phyloP scores from a whole-genome alignment of 2,888 invertebrate genomes.

The Drosophila emarginata region DNA sequence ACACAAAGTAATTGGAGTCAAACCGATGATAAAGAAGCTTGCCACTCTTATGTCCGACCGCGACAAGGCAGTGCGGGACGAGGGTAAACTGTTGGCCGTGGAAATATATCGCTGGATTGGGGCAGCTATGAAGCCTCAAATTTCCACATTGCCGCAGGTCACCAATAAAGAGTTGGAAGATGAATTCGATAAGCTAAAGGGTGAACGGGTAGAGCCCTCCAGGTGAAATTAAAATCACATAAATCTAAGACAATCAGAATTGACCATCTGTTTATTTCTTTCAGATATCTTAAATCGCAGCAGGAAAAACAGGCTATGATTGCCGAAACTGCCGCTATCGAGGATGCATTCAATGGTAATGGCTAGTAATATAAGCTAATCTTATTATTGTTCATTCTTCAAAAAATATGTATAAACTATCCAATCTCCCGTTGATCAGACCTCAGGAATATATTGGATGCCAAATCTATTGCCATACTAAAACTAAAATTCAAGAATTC shows the following conservation, averaged over 20 bases:
- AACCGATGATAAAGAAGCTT: slow-evolving; percentile 94
- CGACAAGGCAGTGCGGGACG: slow-evolving; percentile 95
- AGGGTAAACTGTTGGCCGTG: slow-evolving; percentile 94
- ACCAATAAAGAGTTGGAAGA: slow-evolving; percentile 94
- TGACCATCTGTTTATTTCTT: not conserved
- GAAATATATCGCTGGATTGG: slow-evolving; percentile 97
- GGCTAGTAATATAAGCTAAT: not conserved
- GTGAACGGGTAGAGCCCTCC: slow-evolving; percentile 80
- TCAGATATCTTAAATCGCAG: slow-evolving; percentile 81
- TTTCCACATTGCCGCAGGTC: slow-evolving; percentile 93
- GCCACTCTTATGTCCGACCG: slow-evolving; percentile 93
- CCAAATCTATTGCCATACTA: too few relatives aligned
- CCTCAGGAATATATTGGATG: too few relatives aligned
- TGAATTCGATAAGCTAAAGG: slow-evolving; percentile 90
- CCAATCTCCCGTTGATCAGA: too few relatives aligned
- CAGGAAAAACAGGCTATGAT: slow-evolving; percentile 82
- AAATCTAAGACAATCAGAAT: not conserved
- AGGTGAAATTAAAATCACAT: slow-evolving; percentile 55
- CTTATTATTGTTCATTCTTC: not conserved
- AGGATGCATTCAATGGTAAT: slow-evolving; percentile 80
- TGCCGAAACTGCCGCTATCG: slow-evolving; percentile 83
- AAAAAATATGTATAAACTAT: not conserved
- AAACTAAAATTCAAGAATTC: too few relatives aligned
- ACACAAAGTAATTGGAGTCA: slow-evolving; percentile 93
- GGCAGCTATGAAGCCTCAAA: slow-evolving; percentile 91